A percentile compares a stretch with the other conserved stretches of the same genome.
Evolutionary conservation across 2,888 invertebrate species (phyloP).

Genomic region (Pristionchus exspectatus): DNA sequence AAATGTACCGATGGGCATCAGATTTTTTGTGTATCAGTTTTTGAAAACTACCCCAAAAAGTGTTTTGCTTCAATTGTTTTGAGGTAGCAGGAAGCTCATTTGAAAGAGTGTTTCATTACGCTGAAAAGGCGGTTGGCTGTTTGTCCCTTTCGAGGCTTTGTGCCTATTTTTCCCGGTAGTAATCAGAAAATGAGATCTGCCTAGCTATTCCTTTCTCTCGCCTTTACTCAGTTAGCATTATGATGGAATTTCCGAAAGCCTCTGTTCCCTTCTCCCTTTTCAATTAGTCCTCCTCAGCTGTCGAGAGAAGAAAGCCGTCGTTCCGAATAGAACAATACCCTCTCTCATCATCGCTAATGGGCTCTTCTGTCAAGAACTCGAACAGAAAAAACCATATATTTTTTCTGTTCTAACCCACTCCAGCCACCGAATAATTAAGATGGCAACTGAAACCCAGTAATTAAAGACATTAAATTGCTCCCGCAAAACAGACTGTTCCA

Average conservation of each 20-base stretch:
- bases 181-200: conserved; percentile 49
- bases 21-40: not conserved
- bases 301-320: not conserved
- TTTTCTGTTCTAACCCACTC: not conserved
- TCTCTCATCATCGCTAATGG: not conserved
- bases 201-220: not conserved
- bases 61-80: not conserved
- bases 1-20: not conserved
- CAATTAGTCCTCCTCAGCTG: not conserved
- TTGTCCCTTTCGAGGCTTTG: conserved; percentile 4
- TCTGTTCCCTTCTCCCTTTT: conserved; percentile 5
- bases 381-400: not conserved
- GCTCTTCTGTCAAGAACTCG: not conserved
- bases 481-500: not conserved
- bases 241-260: conserved; percentile 23
- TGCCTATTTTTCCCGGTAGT: conserved; percentile 1
- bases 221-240: not conserved
- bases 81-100: conserved; percentile 30
- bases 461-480: not conserved
- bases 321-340: not conserved
- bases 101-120: conserved; percentile 45
- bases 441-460: not conserved
- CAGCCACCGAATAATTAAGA: not conserved
- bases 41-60: too few relatives aligned
- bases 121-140: conserved; percentile 26